These are phyloP conservation scores for Monochamus alternatus DNA, from an alignment of 2,888 invertebrate genomes.

Conservation along the genomic window DNA sequence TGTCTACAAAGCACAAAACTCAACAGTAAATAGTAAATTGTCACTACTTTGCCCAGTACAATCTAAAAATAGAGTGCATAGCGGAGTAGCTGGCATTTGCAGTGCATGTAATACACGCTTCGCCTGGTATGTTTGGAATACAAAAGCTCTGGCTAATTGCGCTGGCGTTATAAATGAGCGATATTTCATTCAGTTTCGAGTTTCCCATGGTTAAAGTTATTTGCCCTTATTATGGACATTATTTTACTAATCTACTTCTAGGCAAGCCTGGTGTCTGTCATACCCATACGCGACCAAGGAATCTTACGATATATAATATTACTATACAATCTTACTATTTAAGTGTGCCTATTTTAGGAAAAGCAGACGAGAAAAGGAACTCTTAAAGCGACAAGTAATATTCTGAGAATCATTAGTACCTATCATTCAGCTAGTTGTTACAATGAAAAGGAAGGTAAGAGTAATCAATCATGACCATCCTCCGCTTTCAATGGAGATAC, in stretches of 20 bases:
- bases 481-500: not conserved
- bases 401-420: not conserved
- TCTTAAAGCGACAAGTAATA: not conserved
- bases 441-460: not conserved
- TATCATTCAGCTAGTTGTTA: not conserved
- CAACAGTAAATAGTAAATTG: not conserved
- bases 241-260: no score
- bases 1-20: not conserved
- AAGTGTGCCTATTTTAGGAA: no score
- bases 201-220: not conserved
- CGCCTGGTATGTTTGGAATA: constrained; percentile 9
- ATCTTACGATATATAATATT: no score
- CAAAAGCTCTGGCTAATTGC: constrained; percentile 7
- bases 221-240: no score
- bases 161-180: not conserved
- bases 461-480: not conserved
- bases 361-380: no score
- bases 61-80: constrained; percentile 16
- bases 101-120: constrained; percentile 5
- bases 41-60: not conserved
- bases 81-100: constrained; percentile 8
- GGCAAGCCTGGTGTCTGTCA: no score
- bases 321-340: no score
- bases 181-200: constrained; percentile 1
- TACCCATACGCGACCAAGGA: no score